A percentile compares a stretch with the other conserved stretches of the same genome.
These are phyloP conservation scores for Trissolcus japonicus DNA, from an alignment of 2,888 invertebrate species.

Conservation along the genomic window DNA sequence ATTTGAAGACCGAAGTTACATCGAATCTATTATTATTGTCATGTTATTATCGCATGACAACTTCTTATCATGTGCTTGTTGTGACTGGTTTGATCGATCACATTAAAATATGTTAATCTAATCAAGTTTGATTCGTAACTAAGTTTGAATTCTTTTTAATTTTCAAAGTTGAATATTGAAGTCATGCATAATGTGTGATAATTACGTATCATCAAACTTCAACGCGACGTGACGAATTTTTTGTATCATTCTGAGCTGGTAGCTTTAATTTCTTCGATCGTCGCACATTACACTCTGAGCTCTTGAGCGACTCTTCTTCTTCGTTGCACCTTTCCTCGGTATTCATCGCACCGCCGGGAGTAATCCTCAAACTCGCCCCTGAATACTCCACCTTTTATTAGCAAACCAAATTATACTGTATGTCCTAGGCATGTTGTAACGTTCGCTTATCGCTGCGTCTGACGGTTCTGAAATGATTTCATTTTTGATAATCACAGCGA, in stretches of 20 bases:
- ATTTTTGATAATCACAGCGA: constrained; percentile 36
- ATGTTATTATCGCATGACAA: too few species aligned
- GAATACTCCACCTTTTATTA: constrained; percentile 56
- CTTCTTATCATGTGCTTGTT: too few species aligned
- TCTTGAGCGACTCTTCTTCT: constrained; percentile 35
- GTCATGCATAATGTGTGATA: too few species aligned
- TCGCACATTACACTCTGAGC: constrained; percentile 32
- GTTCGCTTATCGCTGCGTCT: constrained; percentile 36
- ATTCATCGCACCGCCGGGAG: constrained; percentile 52
- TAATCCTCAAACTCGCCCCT: constrained; percentile 49
- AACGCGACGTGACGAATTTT: not conserved
- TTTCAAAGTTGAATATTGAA: too few species aligned
- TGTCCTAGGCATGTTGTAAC: constrained; percentile 50
- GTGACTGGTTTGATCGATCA: too few species aligned
- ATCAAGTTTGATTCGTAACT: too few species aligned
- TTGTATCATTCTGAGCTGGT: constrained; percentile 29
- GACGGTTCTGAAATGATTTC: constrained; percentile 40
- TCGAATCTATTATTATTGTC: too few species aligned
- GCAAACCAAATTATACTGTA: constrained; percentile 57
- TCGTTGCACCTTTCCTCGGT: constrained; percentile 22
- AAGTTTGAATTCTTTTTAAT: too few species aligned
- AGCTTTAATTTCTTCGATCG: constrained; percentile 56
- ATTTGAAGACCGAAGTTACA: too few species aligned
- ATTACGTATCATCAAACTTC: too few species aligned
- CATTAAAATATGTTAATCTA: too few species aligned